Evolutionary conservation across 2,888 invertebrate species (phyloP), one percentile per base, ranked within the genome.

Genomic region (Orthosia gothica): DNA sequence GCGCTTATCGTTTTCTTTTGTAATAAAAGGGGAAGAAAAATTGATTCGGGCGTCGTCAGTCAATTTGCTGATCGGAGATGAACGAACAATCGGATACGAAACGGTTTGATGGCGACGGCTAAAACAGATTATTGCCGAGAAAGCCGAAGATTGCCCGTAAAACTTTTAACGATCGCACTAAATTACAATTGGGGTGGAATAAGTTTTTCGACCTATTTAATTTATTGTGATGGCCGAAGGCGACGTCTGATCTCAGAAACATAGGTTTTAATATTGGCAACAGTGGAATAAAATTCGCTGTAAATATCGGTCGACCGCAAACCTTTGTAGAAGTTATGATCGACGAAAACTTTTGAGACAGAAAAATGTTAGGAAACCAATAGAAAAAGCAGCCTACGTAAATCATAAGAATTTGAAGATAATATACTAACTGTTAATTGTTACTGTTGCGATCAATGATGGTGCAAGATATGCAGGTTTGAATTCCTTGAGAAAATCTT

Each of bases 141-240:
- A 90, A 91, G 88, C 89, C 92, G 90, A 93, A 93, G 93, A 94
- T 93, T 92, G 93, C 92, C 92, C 93, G 92, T 93, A 93, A 93
- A 94, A 93, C 91, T 93, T 93, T 93, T 94, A 94, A 94, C 91
- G 93, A 89, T 89, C 88, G 89, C 82, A 92, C 91, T 93, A 92
- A 94, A 93, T 94, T 93, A 92, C 93, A 91, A 93, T 93, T 90
- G 91, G 89, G 89, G 85, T 87, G 87, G 89, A 90, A 91, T 91
- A 92, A 93, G 90, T 93, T 92, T 91, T 88, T 91, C 90, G 89
- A 90, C 90, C 90, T 91, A 89, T 92, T 92, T 93, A 93, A 92
- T 93, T 92, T 92, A 93, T 92, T 89, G 88, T 88, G 83, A 86
- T 87, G 81, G 83, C 84, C 79, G 68, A n/a, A 74, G 80, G 85